These are phyloP conservation scores for Mus minutoides DNA, from an alignment of 2,797 vertebrate genomes.

Conservation along the genomic window DNA sequence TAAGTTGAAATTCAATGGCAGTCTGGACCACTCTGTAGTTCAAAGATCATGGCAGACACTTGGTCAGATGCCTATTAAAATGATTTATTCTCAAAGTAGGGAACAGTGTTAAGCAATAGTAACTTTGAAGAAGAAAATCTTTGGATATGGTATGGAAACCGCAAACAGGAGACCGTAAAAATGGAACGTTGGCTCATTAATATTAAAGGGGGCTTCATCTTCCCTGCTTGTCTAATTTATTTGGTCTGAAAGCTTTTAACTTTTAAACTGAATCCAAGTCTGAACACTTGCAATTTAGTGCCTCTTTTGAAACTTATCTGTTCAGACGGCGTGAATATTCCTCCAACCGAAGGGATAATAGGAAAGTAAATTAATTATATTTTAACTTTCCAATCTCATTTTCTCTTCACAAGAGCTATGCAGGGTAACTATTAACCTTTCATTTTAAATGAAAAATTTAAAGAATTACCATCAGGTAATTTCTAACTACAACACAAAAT, in stretches of 20 bases:
- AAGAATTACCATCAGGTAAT: slow-evolving; percentile 79
- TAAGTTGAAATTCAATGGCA: not conserved
- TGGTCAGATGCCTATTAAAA: not conserved
- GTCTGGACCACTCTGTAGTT: not conserved
- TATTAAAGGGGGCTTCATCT: slow-evolving; percentile 33
- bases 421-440: slow-evolving; percentile 82
- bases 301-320: slow-evolving; percentile 81
- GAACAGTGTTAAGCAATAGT: not conserved
- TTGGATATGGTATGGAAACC: not conserved
- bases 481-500: slow-evolving; percentile 80
- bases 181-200: slow-evolving; percentile 27
- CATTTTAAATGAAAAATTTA: slow-evolving; percentile 83
- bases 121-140: not conserved
- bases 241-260: slow-evolving; percentile 79
- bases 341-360: slow-evolving; percentile 73
- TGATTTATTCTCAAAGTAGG: not conserved
- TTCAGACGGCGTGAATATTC: slow-evolving; percentile 83
- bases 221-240: slow-evolving; percentile 66
- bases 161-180: not conserved
- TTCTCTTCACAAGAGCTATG: slow-evolving; percentile 77
- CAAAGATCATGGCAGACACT: not conserved
- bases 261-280: slow-evolving; percentile 81
- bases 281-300: slow-evolving; percentile 80
- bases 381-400: slow-evolving; percentile 83
- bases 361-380: slow-evolving; percentile 84